Conservation (phyloP, 2,797 vertebrate genomes). For the Salarias fasciatus region DNA sequence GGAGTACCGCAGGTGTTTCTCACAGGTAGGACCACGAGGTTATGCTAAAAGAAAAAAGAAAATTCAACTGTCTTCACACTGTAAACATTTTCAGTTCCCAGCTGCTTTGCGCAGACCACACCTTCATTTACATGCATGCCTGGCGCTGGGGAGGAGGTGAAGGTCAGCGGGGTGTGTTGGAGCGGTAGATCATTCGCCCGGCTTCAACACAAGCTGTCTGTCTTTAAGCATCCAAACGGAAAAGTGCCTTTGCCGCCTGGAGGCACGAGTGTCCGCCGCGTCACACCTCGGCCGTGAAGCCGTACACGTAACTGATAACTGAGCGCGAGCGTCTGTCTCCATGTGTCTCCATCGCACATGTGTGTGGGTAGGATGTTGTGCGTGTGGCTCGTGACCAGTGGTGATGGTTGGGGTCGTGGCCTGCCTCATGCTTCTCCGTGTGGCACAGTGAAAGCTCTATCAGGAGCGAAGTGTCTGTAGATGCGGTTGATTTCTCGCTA, state of each 20-base stretch:
- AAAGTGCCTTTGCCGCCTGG: conserved; percentile 32
- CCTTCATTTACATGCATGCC: conserved; percentile 31
- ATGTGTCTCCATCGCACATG: too few species aligned
- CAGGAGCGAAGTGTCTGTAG: conserved; percentile 19
- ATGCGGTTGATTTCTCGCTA: conserved; percentile 50
- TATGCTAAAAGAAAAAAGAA: not conserved
- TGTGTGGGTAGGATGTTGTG: not conserved
- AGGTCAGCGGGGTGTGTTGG: conserved; percentile 42
- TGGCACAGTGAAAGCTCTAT: conserved; percentile 38
- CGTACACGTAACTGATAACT: conserved; percentile 23
- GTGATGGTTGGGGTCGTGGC: conserved; percentile 43
- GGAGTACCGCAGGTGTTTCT: conserved; percentile 79
- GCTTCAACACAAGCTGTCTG: conserved; percentile 57
- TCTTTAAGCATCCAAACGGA: conserved; percentile 58
- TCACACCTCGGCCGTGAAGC: conserved; percentile 38
- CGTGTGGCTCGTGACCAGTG: conserved; percentile 21
- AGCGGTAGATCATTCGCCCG: conserved; percentile 55
- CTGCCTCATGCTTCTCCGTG: conserved; percentile 20
- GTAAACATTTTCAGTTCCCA: conserved; percentile 5
- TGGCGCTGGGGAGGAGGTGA: conserved; percentile 35
- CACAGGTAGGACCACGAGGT: conserved; percentile 67
- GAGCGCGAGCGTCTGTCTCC: conserved; percentile 7
- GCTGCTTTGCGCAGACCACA: conserved; percentile 6
- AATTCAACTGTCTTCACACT: not conserved
- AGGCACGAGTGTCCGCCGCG: conserved; percentile 33